These are phyloP conservation scores for Entelurus aequoreus DNA, from an alignment of 2,113 vertebrate species.

Conservation along the genomic window DNA sequence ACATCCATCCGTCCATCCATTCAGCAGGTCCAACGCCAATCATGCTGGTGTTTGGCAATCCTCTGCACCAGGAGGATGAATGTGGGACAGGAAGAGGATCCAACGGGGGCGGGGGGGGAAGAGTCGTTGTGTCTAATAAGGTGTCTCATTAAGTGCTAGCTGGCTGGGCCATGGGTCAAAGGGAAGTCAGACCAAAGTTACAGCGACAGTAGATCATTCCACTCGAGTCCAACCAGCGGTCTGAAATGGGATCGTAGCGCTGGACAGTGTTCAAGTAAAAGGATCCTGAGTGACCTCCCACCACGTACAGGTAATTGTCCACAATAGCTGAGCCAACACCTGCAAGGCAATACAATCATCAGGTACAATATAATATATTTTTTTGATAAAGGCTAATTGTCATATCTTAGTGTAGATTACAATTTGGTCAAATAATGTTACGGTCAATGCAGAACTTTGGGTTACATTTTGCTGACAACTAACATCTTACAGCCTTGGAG, in stretches of 20 bases:
- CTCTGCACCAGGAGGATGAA: constrained; percentile 51
- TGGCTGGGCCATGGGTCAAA: constrained; percentile 76
- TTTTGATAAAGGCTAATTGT: background rate
- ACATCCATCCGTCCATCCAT: constrained; percentile 32
- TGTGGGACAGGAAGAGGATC: constrained; percentile 22
- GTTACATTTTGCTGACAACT: too few relatives aligned
- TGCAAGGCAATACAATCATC: constrained; percentile 34
- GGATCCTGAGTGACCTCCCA: constrained; percentile 94
- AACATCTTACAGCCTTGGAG: too few relatives aligned
- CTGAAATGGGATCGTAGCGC: constrained; percentile 89
- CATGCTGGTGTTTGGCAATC: constrained; percentile 28
- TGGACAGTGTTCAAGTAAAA: constrained; percentile 97
- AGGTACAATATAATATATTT: background rate
- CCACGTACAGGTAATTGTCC: constrained; percentile 95
- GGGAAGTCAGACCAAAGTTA: constrained; percentile 94
- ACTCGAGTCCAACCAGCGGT: constrained; percentile 92
- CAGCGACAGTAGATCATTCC: constrained; percentile 96
- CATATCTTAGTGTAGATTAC: background rate
- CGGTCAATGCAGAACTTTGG: background rate
- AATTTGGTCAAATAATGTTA: background rate
- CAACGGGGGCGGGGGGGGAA: constrained; percentile 10
- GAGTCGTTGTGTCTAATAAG: constrained; percentile 40
- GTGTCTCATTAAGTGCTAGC: constrained; percentile 44
- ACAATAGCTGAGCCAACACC: constrained; percentile 94
- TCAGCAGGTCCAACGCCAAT: constrained; percentile 34